Evolutionary conservation across 2,113 vertebrate genomes (phyloP).

Genomic region (Girardinichthys multiradiatus): DNA sequence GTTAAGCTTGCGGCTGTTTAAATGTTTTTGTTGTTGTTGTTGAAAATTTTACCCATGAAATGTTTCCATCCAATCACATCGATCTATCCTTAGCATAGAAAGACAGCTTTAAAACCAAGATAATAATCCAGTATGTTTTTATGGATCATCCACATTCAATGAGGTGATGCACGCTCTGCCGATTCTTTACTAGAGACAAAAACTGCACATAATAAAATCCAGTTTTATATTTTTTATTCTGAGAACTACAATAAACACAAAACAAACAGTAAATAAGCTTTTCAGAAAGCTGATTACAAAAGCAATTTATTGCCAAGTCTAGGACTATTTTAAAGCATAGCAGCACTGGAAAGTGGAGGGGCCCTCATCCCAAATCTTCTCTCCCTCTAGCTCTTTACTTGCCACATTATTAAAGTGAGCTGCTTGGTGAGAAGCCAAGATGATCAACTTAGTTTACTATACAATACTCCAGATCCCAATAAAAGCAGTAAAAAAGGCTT

Average conservation of each 20-base stretch:
- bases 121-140: constrained; percentile 69
- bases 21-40: neutral
- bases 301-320: constrained; percentile 84
- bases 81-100: constrained; percentile 49
- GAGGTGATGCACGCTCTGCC: constrained; percentile 63
- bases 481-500: constrained; percentile 81
- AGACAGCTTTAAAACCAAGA: constrained; percentile 66
- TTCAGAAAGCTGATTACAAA: constrained; percentile 87
- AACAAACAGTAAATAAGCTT: constrained; percentile 86
- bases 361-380: constrained; percentile 76
- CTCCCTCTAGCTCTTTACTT: constrained; percentile 82
- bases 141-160: constrained; percentile 74
- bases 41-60: constrained; percentile 34
- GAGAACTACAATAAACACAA: constrained; percentile 84
- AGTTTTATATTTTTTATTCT: constrained; percentile 84
- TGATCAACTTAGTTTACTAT: constrained; percentile 84
- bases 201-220: constrained; percentile 85
- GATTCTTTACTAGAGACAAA: constrained; percentile 76
- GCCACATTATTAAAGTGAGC: constrained; percentile 84
- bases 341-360: constrained; percentile 54
- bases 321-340: constrained; percentile 78
- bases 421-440: constrained; percentile 81
- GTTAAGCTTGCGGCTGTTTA: neutral
- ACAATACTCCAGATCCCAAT: constrained; percentile 72
- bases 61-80: constrained; percentile 29